phyloP scores from a whole-genome alignment of 2,888 invertebrate genomes.

The Cephus sareptanus region DNA sequence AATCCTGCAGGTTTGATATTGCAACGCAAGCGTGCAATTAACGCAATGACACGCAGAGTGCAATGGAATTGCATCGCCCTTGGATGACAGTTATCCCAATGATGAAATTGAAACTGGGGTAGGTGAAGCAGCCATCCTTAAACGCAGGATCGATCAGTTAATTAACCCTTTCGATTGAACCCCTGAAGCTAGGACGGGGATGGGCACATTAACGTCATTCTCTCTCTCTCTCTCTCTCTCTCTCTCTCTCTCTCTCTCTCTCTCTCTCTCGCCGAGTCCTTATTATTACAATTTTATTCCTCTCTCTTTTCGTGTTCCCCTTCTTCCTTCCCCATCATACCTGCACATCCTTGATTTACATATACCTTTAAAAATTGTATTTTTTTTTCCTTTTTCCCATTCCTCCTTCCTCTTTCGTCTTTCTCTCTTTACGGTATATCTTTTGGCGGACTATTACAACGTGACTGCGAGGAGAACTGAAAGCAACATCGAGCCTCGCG shows the following conservation, averaged over 20 bases:
- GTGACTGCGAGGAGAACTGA: not conserved
- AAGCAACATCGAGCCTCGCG: not conserved
- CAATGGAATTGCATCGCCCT: not conserved
- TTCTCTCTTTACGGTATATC: not conserved
- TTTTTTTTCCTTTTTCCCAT: not conserved
- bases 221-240: too few relatives aligned
- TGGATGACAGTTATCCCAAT: not conserved
- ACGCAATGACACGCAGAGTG: not conserved
- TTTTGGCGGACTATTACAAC: not conserved
- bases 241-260: too few relatives aligned
- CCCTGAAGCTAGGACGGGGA: not conserved
- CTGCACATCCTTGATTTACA: not conserved
- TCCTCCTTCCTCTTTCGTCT: not conserved
- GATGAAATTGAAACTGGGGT: not conserved
- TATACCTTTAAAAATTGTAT: not conserved
- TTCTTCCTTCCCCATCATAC: not conserved
- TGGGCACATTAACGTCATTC: not conserved
- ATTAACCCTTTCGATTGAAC: not conserved
- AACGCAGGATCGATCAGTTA: not conserved
- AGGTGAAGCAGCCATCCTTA: not conserved
- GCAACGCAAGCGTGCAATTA: not conserved
- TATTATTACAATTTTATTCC: too few relatives aligned
- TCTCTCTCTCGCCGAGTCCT: too few relatives aligned
- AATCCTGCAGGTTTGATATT: not conserved
- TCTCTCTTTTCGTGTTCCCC: not conserved